Evolutionary conservation across 2,113 vertebrate species (phyloP).

Genomic region (Rhadina sibilatrix): DNA sequence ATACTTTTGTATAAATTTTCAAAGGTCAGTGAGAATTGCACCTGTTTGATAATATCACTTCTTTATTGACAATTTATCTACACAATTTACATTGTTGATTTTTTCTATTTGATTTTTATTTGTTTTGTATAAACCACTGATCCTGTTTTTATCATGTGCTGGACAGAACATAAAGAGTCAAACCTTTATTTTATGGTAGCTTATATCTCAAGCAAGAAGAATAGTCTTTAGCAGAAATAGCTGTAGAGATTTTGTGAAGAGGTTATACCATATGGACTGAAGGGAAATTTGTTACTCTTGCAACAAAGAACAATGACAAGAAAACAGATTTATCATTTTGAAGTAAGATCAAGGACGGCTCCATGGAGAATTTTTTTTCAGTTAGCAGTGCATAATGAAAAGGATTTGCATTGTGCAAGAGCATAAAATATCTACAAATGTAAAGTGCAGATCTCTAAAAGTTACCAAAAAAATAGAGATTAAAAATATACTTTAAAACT

Average conservation of each 20-base stretch:
- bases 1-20: not conserved
- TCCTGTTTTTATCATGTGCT: not conserved
- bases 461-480: constrained; percentile 10
- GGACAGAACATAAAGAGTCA: not conserved
- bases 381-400: constrained; percentile 40
- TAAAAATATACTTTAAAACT: not conserved
- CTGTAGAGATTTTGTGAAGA: constrained; percentile 10
- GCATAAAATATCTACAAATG: constrained; percentile 53
- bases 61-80: not conserved
- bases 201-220: not conserved
- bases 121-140: not conserved
- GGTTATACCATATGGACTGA: constrained; percentile 9
- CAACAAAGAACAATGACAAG: constrained; percentile 49
- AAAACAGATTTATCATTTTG: constrained; percentile 59
- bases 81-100: not conserved
- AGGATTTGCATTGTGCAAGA: constrained; percentile 32
- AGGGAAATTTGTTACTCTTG: constrained; percentile 34
- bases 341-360: constrained; percentile 16
- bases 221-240: constrained; percentile 10
- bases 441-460: not conserved
- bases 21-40: not conserved
- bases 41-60: not conserved
- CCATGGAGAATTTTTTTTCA: not conserved
- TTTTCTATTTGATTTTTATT: not conserved
- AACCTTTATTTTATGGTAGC: not conserved